A percentile compares a stretch with the other conserved stretches of the same genome.
Evolutionary conservation across 2,888 invertebrate genomes (phyloP).

Genomic region (Andrena praecox): DNA sequence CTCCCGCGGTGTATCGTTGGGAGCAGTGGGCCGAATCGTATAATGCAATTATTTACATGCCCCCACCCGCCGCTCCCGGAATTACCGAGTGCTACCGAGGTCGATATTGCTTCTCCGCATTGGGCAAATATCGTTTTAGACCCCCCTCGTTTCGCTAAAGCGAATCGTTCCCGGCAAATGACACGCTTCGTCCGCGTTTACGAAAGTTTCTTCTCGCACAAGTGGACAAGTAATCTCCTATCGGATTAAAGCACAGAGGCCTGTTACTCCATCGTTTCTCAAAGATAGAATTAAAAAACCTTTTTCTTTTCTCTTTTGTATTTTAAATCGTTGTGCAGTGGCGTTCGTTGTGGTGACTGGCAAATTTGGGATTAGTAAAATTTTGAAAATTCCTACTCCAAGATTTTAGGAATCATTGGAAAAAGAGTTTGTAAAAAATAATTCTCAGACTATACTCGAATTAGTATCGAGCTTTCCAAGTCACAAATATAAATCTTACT

Average conservation of each 20-base stretch:
- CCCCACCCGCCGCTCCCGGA: conserved; percentile 74
- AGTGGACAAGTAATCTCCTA: conserved; percentile 30
- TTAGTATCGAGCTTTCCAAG: not conserved
- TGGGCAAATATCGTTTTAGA: conserved; percentile 80
- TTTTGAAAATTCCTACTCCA: no score
- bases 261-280: conserved; percentile 28
- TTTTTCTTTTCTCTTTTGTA: no score
- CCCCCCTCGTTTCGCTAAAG: conserved; percentile 58
- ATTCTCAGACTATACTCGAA: not conserved
- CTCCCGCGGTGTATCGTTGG: conserved; percentile 66
- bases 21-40: conserved; percentile 63
- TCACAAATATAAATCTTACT: conserved; percentile 85
- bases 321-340: no score
- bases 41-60: conserved; percentile 83
- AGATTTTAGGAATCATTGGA: no score
- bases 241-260: conserved; percentile 34
- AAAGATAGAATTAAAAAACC: not conserved
- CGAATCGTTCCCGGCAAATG: conserved; percentile 63
- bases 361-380: no score
- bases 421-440: no score
- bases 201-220: conserved; percentile 36
- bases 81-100: conserved; percentile 67
- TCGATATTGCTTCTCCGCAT: conserved; percentile 77
- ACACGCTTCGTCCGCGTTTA: conserved; percentile 63
- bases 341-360: no score